Base-by-base conservation (phyloP, 2,113 vertebrate species). In the Mustelus asterias region DNA sequence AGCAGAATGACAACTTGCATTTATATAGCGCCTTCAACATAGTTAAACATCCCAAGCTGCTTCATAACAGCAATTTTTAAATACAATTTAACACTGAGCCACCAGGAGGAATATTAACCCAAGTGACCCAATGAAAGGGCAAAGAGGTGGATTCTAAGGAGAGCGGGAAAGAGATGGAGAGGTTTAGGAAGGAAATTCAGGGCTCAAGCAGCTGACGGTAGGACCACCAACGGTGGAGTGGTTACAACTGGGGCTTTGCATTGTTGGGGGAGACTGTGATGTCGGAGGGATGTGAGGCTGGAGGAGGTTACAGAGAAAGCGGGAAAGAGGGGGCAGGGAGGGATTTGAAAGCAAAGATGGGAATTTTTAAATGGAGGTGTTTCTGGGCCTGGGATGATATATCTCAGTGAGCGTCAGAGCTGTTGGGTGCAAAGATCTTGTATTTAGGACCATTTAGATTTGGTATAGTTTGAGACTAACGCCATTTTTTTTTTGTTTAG, bases 401-500 rank as follows among this genome's bases (percentile, higher is more conserved):
- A 63, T 67, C 65, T 48, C 83, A 86, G 8, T 1, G 41, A 86
- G 83, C 20, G 11, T 3, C 83, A 86, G 83, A 7, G 29, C 0
- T 86, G 83, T 26, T 44, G 37, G 10, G 0, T 85, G 41, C 37
- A 41, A 44, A 85, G 41, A 22, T 44, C 37, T 44, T 44, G 18
- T 85, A 0, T 37, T 83, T 83, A 37, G 44, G 29, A 20, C 24
- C 11, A 26, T 20, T 58, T 48, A 29, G 24, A 29, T 89, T 90
- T 24, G 58, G 0, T 41, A 41, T 60, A 60, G 29, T 93, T 54
- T 41, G 89, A 20, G 89, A 22, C 10, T 90, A 14, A 20, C 29
- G 1, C n/a, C 20, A 48, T 96, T 96, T 1, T 88, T 22, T 90
- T 96, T 10, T 20, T 96, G 48, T 13, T 86, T 97, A 99, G 99